These are phyloP conservation scores for Trachymyrmex cornetzi DNA, from an alignment of 1,140 invertebrate species.

Conservation along the genomic window DNA sequence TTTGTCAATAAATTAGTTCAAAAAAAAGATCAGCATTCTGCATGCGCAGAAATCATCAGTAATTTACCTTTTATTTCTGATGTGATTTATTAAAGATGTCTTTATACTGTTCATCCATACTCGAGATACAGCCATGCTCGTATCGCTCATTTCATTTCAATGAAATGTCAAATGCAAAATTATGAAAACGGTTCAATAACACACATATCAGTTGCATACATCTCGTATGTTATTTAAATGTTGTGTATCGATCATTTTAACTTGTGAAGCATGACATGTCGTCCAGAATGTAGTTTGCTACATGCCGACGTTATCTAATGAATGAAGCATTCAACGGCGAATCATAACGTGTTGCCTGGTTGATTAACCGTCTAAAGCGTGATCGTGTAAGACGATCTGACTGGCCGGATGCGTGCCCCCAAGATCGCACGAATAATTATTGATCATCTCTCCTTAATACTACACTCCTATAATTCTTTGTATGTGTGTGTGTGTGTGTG, in stretches of 20 bases:
- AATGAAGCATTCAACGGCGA: slow-evolving; percentile 76
- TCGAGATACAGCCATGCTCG: neutral
- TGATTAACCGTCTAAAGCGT: slow-evolving; percentile 40
- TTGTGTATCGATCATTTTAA: slow-evolving; percentile 29
- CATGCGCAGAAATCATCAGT: neutral
- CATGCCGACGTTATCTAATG: slow-evolving; percentile 77
- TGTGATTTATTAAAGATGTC: slow-evolving; percentile 4
- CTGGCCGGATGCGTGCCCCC: neutral
- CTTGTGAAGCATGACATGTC: slow-evolving; percentile 63
- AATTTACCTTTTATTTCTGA: neutral
- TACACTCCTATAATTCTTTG: neutral
- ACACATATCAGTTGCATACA: neutral
- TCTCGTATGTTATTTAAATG: slow-evolving; percentile 43
- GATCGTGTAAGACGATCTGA: slow-evolving; percentile 38
- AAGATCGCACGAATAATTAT: slow-evolving; percentile 53
- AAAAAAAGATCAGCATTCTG: neutral
- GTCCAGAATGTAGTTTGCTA: slow-evolving; percentile 72
- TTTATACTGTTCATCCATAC: slow-evolving; percentile 8
- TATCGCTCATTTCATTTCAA: slow-evolving; percentile 17
- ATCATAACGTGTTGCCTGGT: slow-evolving; percentile 47
- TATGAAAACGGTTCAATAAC: slow-evolving; percentile 26
- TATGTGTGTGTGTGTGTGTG: too few relatives aligned
- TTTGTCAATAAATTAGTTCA: neutral
- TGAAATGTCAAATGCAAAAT: slow-evolving; percentile 48
- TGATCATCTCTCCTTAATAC: neutral